Base-by-base conservation (phyloP, 2,888 invertebrate genomes). In the Zaprionus obscuricornis region DNA sequence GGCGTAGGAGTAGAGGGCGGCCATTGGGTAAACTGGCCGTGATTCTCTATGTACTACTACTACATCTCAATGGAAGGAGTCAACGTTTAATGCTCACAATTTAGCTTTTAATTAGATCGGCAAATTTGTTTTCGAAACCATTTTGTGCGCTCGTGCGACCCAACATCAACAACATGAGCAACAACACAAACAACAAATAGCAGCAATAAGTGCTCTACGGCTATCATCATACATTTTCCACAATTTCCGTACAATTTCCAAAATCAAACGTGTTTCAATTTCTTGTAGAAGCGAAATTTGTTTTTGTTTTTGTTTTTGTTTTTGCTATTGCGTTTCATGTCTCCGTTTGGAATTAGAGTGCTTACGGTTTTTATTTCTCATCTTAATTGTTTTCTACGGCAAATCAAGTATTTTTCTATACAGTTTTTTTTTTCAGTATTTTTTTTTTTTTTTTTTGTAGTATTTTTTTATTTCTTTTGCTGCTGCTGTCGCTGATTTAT, bases 41-140 rank as follows among this genome's bases (percentile, higher is more conserved):
- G 36, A 31, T 40, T 29, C 24, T n/a, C n/a, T n/a, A 14, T 57
- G 52, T 36, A 50, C 6, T 5, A 37, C 31, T 24, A 2, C 24
- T 37, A 13, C 47, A 37, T 11, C 45, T 51, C 51, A 51, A 54
- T 34, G 55, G 31, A n/a, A 10, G 49, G 51, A 58, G 57, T 52
- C 56, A 60, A 43, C 81, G 58, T 76, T 76, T 73, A 83, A 83
- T 76, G 76, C 77, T 76, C 81, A 76, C 76, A 81, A 84, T 76
- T 76, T 76, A 84, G 77, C 82, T 77, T 77, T 69, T 77, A 77
- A 77, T 77, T 77, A 77, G 84, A 84, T 77, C 77, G 74, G 62
- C 77, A 84, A 76, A 76, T 76, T 76, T 76, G 74, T 81, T 81
- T 73, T 76, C 77, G 59, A 68, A 68, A 76, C 74, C 74, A 66